Evolutionary conservation across 2,113 vertebrate genomes (phyloP).

Genomic region (Dipodomys stephensi): DNA sequence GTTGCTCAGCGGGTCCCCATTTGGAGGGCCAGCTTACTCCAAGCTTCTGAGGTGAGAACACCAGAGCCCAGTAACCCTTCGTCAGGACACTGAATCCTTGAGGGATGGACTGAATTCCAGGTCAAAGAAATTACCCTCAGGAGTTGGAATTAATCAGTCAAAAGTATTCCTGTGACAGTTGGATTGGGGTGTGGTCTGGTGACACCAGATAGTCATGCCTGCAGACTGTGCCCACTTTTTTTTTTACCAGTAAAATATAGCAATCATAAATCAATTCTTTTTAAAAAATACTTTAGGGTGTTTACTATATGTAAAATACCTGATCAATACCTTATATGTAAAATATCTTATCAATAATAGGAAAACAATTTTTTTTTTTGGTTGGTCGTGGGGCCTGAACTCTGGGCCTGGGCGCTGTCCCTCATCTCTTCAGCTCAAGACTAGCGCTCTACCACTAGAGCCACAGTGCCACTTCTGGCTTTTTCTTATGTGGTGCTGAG

Average conservation of each 20-base stretch:
- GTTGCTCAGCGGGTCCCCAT: background rate
- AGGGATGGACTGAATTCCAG: background rate
- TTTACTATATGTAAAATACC: background rate
- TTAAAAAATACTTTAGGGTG: background rate
- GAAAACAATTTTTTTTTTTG: background rate
- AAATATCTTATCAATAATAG: slow-evolving; percentile 17
- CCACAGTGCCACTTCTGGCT: too few species aligned
- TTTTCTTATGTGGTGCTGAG: too few species aligned
- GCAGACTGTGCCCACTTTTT: background rate
- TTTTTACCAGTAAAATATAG: background rate
- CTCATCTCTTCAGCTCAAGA: too few species aligned
- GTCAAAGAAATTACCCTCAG: slow-evolving; percentile 43
- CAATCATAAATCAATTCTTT: slow-evolving; percentile 38
- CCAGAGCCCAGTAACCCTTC: slow-evolving; percentile 24
- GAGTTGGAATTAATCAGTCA: slow-evolving; percentile 16
- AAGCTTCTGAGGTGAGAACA: slow-evolving; percentile 37
- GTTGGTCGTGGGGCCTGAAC: too few species aligned
- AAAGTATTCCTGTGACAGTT: slow-evolving; percentile 29
- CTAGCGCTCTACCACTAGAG: too few species aligned
- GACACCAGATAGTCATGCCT: background rate
- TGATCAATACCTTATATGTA: background rate
- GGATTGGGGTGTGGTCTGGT: background rate
- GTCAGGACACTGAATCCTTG: background rate
- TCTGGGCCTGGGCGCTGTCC: too few species aligned
- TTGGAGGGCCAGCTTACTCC: background rate